phyloP scores from a whole-genome alignment of 2,113 vertebrate species.

The Stigmatopora argus region DNA sequence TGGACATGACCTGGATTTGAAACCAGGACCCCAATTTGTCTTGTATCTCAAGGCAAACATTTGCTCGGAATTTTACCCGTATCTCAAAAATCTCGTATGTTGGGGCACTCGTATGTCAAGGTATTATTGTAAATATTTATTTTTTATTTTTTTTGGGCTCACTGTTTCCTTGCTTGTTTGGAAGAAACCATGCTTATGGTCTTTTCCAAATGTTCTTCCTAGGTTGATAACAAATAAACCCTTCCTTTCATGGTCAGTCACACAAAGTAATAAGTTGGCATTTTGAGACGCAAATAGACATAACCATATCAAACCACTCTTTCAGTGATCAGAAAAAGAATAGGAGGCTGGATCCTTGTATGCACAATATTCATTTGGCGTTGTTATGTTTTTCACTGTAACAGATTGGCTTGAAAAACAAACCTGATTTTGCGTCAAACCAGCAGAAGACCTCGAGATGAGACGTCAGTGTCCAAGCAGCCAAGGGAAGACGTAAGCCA shows the following conservation, averaged over 20 bases:
- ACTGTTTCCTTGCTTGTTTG: not conserved
- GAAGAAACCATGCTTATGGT: not conserved
- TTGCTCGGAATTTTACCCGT: no score
- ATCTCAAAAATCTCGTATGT: no score
- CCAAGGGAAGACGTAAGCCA: not conserved
- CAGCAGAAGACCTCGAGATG: slow-evolving; percentile 18
- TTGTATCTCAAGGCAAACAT: no score
- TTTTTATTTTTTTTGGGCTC: no score
- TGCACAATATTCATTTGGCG: not conserved
- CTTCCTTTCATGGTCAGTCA: not conserved
- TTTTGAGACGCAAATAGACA: not conserved
- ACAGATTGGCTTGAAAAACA: not conserved
- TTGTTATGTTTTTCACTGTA: not conserved
- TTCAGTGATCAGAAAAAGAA: not conserved
- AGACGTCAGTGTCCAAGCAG: slow-evolving; percentile 27
- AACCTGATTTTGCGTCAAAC: slow-evolving; percentile 11
- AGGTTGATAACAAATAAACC: not conserved
- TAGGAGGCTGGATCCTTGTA: not conserved
- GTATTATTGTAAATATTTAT: no score
- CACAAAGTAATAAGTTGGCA: not conserved
- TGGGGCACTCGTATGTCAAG: no score
- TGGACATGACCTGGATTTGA: no score
- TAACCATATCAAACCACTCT: not conserved
- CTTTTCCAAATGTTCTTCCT: not conserved
- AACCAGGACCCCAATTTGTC: no score